Conservation (phyloP, 2,888 invertebrate species). For the Troides helena region DNA sequence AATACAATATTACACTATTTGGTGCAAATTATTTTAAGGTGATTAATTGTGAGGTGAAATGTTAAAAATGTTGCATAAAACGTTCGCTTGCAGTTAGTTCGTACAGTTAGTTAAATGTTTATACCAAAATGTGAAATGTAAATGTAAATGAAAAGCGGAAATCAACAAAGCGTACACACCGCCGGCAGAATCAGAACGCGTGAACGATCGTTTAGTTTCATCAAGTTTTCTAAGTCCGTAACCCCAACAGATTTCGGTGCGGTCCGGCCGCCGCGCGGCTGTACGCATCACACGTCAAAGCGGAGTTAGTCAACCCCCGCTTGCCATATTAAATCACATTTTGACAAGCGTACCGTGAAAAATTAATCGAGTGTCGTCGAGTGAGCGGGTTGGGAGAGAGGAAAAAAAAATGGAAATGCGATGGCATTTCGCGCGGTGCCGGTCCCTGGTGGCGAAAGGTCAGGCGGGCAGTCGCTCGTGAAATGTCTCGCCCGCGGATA, state of each 20-base stretch:
- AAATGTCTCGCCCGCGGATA: constrained; percentile 68
- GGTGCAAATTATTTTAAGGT: too few relatives aligned
- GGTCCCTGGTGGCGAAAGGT: constrained; percentile 74
- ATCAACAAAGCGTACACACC: constrained; percentile 23
- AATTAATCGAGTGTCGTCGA: constrained; percentile 79
- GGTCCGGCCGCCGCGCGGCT: constrained; percentile 43
- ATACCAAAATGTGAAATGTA: too few relatives aligned
- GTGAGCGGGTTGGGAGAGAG: constrained; percentile 47
- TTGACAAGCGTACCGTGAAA: constrained; percentile 80
- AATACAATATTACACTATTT: too few relatives aligned
- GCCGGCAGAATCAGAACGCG: constrained; percentile 24
- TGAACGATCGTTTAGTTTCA: constrained; percentile 34
- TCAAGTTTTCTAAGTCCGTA: constrained; percentile 20
- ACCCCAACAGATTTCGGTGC: constrained; percentile 37
- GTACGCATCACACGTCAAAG: constrained; percentile 73
- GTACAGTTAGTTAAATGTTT: too few relatives aligned
- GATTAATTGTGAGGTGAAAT: too few relatives aligned
- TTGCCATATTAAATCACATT: constrained; percentile 76
- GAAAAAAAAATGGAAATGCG: constrained; percentile 66
- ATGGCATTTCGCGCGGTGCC: constrained; percentile 72
- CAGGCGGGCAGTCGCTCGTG: constrained; percentile 69
- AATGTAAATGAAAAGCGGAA: constrained; percentile 1
- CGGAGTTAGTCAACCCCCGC: constrained; percentile 58
- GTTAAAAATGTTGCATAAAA: too few relatives aligned
- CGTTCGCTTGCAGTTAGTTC: too few relatives aligned